These are phyloP conservation scores for Athalia circularis DNA, from an alignment of 2,888 invertebrate species.

Conservation along the genomic window DNA sequence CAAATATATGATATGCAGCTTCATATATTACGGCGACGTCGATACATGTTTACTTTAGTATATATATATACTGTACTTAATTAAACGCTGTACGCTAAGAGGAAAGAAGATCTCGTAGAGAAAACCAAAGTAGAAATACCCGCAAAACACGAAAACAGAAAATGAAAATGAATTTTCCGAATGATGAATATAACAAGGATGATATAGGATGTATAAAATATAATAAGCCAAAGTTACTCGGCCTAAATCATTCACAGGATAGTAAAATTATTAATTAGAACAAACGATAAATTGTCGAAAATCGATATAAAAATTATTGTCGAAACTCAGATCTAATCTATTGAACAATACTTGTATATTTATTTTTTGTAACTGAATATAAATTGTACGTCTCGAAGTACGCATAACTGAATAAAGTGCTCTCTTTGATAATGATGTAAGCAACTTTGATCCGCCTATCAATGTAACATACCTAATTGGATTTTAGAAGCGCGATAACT, in stretches of 20 bases:
- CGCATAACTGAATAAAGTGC: slow-evolving; percentile 30
- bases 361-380: slow-evolving; percentile 46
- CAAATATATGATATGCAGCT: slow-evolving; percentile 7
- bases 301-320: neutral
- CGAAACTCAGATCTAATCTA: slow-evolving; percentile 37
- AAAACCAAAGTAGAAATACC: neutral
- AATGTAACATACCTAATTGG: neutral
- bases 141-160: neutral
- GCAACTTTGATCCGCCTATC: neutral
- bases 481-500: slow-evolving; percentile 34
- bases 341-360: slow-evolving; percentile 44
- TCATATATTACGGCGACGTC: slow-evolving; percentile 16
- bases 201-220: neutral
- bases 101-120: neutral
- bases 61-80: slow-evolving; percentile 16
- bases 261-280: neutral
- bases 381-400: slow-evolving; percentile 40
- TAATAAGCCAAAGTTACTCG: neutral
- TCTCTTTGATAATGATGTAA: slow-evolving; percentile 35
- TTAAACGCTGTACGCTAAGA: neutral
- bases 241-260: slow-evolving; percentile 38
- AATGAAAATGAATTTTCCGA: neutral
- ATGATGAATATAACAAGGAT: neutral
- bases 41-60: slow-evolving; percentile 9
- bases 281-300: neutral